Evolutionary conservation across 2,113 vertebrate genomes (phyloP).

Genomic region (Microtus montanus): DNA sequence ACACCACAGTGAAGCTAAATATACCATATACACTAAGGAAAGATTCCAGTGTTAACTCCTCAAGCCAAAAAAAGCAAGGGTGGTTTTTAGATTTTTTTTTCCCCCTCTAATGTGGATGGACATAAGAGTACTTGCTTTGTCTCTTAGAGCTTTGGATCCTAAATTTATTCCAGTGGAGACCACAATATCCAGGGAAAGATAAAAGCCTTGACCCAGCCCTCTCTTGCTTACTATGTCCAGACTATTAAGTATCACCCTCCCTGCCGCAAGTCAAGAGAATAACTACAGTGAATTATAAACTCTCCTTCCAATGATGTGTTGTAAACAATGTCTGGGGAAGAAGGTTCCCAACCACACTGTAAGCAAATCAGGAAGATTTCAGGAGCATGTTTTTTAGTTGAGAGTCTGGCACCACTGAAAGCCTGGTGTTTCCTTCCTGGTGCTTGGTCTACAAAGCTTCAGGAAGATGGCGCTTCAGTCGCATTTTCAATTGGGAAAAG

Average conservation of each 20-base stretch:
- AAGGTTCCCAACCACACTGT: not conserved
- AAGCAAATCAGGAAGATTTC: constrained; percentile 8
- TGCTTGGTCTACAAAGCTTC: not conserved
- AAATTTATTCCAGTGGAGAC: not conserved
- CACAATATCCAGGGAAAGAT: constrained; percentile 23
- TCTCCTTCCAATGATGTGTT: not conserved
- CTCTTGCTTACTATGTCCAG: not conserved
- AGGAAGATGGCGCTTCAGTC: not conserved
- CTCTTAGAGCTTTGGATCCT: constrained; percentile 15
- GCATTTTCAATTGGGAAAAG: not conserved
- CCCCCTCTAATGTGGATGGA: not conserved
- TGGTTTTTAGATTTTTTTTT: not conserved
- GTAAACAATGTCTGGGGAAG: constrained; percentile 6
- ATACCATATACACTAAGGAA: not conserved
- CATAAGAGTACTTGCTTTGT: not conserved
- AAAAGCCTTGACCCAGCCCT: not conserved
- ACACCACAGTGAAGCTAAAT: not conserved
- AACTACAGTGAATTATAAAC: not conserved
- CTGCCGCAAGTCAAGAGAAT: not conserved
- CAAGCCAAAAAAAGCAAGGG: not conserved
- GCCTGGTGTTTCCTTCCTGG: not conserved
- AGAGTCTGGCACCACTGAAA: not conserved
- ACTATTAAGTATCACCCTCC: not conserved
- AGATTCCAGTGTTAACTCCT: not conserved
- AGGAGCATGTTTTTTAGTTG: not conserved